A percentile compares a stretch with the other conserved stretches of the same genome.
Conservation (phyloP, 2,888 invertebrate species). For the Rotaria sp. region DNA sequence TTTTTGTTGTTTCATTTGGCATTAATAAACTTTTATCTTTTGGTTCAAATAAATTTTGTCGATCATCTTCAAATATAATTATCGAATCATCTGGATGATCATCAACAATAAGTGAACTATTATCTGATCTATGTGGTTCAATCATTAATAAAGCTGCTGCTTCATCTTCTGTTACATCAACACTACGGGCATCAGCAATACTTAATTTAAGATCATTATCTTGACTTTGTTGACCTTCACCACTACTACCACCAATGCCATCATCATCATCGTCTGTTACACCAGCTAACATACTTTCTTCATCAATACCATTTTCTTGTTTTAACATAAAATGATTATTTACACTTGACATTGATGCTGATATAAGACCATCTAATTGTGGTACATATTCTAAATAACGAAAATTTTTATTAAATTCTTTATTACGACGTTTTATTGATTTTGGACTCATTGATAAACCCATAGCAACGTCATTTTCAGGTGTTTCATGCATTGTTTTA, state of each 20-base stretch:
- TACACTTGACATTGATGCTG: constrained; percentile 21
- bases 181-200: background rate
- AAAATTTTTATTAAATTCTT: constrained; percentile 8
- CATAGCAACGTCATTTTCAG: background rate
- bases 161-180: background rate
- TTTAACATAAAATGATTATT: background rate
- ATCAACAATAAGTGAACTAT: background rate
- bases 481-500: background rate
- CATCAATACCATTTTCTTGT: background rate
- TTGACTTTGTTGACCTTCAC: background rate
- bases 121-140: background rate
- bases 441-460: background rate
- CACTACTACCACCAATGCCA: background rate
- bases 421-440: background rate
- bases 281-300: background rate
- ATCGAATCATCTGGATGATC: background rate
- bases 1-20: background rate
- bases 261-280: background rate
- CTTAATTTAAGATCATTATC: constrained; percentile 24
- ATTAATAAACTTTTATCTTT: too few relatives aligned
- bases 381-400: constrained; percentile 4
- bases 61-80: background rate
- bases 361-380: constrained; percentile 11
- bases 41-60: background rate
- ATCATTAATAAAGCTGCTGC: background rate